Evolutionary conservation across 2,113 vertebrate genomes (phyloP), one percentile per base, ranked within the genome.

Genomic region (Entosphenus tridentatus): DNA sequence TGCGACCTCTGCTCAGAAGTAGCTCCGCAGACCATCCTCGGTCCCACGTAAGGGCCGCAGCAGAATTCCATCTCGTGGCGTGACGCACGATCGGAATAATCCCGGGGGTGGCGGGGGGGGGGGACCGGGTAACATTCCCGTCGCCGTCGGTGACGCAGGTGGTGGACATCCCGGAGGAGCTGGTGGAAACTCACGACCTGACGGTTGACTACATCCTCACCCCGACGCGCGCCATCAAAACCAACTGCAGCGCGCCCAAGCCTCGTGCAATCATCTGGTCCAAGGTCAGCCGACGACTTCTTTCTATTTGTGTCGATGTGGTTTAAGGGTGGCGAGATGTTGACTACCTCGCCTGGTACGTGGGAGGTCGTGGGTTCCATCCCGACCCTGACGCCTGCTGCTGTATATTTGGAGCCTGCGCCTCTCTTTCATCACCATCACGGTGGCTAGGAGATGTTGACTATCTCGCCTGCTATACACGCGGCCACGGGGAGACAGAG

Each of bases 131-230:
- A 12, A 57, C 55, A 57, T 17, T 69, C 11, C 21, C 13, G 8
- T 9, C 21, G 2, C 56, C 14, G 56, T 13, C 56, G 13, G 57
- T 14, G 5, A 69, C 73, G 68, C 57, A 98, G 93, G 84, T 96
- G 8, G 57, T 89, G 3, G 82, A 93, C 73, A 79, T 98, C 71
- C 82, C 86, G 9, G 87, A 95, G 69, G 79, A 79, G 3, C 80
- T 98, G 0, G 76, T 87, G 0, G 90, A 73, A 57, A 81, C 78
- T 57, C 89, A 96, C 3, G 93, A 98, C 75, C 80, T 98, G 74
- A 87, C 82, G 1, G 89, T 98, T 67, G 89, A 98, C 79, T 98
- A 85, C 70, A 87, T 98, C 71, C 82, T 98, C 58, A 96, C 93
- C 3, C 90, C 92, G 1, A 89, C 84, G 8, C 83, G 83, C 76